These are phyloP conservation scores for Muscicapa striata DNA, from an alignment of 2,797 vertebrate genomes.

Conservation along the genomic window DNA sequence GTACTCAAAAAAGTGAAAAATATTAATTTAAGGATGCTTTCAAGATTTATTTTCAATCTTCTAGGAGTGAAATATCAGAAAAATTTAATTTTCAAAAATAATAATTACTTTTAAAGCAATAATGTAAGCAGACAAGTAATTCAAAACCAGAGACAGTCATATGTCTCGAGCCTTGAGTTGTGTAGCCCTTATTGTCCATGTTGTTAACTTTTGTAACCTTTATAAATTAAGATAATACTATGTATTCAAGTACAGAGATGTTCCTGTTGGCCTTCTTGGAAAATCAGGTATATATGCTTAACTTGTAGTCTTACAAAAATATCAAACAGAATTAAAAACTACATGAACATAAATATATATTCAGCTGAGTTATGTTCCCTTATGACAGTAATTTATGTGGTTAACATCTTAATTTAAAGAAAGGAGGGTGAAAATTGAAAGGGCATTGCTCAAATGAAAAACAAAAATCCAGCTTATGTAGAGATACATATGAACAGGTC, in stretches of 20 bases:
- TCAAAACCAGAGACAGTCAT: background rate
- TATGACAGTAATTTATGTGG: background rate
- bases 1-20: background rate
- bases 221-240: background rate
- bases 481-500: background rate
- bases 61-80: background rate
- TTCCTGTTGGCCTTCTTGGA: background rate
- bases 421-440: background rate
- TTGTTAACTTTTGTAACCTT: background rate
- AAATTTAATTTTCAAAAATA: background rate
- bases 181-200: background rate
- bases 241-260: background rate
- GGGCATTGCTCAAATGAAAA: background rate
- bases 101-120: background rate
- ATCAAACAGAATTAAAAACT: background rate
- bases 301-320: background rate
- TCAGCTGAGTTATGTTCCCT: background rate
- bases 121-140: background rate
- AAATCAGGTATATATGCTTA: background rate
- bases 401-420: background rate
- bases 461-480: background rate
- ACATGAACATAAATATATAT: background rate
- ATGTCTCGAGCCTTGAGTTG: background rate
- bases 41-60: background rate
- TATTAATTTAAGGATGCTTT: background rate